Evolutionary conservation across 2,113 vertebrate species (phyloP).

Genomic region (Mixornis gularis): DNA sequence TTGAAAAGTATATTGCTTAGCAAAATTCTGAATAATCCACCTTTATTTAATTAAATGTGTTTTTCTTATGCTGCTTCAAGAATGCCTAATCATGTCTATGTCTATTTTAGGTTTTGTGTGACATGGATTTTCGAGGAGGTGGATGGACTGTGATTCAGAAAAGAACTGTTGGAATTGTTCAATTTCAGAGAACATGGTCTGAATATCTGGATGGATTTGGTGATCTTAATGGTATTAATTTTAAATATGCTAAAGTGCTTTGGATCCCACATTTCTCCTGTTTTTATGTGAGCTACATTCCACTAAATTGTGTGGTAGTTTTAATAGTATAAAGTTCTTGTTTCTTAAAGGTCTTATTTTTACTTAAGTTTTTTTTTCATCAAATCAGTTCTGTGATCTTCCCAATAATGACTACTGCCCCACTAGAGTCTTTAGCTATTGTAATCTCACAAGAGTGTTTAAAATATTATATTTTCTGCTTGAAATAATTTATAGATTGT

Average conservation of each 20-base stretch:
- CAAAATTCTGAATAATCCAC: not conserved
- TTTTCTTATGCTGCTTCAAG: not conserved
- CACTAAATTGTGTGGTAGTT: not conserved
- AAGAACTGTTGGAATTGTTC: constrained; percentile 78
- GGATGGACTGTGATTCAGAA: constrained; percentile 90
- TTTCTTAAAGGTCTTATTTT: not conserved
- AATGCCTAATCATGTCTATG: not conserved
- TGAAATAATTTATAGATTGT: not conserved
- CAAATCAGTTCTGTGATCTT: not conserved
- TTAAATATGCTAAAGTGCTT: not conserved
- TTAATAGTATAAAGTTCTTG: not conserved
- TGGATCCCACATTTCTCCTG: not conserved
- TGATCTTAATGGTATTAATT: constrained; percentile 80
- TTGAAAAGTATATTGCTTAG: not conserved
- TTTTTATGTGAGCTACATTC: not conserved
- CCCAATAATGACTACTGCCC: not conserved
- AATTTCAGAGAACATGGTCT: constrained; percentile 85
- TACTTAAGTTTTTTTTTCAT: not conserved
- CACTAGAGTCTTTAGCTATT: not conserved
- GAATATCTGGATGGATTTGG: constrained; percentile 88
- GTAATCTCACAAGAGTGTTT: not conserved
- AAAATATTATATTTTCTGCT: not conserved
- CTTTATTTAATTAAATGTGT: not conserved
- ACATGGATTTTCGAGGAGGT: constrained; percentile 92
- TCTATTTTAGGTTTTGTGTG: constrained; percentile 85